Evolutionary conservation across 2,888 invertebrate species (phyloP).

Genomic region (Altica lythri): DNA sequence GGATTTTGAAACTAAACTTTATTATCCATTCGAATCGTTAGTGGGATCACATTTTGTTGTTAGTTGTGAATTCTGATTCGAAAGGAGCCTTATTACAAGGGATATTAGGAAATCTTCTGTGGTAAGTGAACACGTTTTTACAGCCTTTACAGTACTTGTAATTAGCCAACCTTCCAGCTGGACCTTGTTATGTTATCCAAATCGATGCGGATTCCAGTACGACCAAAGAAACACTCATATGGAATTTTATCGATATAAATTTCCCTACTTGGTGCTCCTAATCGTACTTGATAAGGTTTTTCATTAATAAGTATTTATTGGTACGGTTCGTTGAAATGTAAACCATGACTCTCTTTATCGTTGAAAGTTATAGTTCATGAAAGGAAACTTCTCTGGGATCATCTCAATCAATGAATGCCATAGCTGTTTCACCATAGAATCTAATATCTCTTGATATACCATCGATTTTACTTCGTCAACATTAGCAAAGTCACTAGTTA

Average conservation of each 20-base stretch:
- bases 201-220: slow-evolving; percentile 79
- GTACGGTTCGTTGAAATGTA: slow-evolving; percentile 71
- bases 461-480: slow-evolving; percentile 79
- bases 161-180: too few relatives aligned
- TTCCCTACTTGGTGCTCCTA: slow-evolving; percentile 92
- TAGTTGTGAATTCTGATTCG: too few relatives aligned
- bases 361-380: slow-evolving; percentile 75
- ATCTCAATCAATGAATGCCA: slow-evolving; percentile 84
- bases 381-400: slow-evolving; percentile 86
- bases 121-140: too few relatives aligned
- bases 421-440: slow-evolving; percentile 83
- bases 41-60: too few relatives aligned
- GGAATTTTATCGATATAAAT: slow-evolving; percentile 86
- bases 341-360: slow-evolving; percentile 71
- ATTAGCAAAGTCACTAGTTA: slow-evolving; percentile 53
- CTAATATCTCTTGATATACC: slow-evolving; percentile 79
- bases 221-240: slow-evolving; percentile 93
- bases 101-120: too few relatives aligned
- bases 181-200: too few relatives aligned
- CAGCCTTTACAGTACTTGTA: too few relatives aligned
- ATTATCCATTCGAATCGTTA: too few relatives aligned
- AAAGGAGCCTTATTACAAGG: too few relatives aligned
- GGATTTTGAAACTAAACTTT: too few relatives aligned
- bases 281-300: slow-evolving; percentile 75
- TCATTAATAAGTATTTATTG: slow-evolving; percentile 76